Evolutionary conservation across 2,113 vertebrate genomes (phyloP).

Genomic region (Ammodytes dubius): DNA sequence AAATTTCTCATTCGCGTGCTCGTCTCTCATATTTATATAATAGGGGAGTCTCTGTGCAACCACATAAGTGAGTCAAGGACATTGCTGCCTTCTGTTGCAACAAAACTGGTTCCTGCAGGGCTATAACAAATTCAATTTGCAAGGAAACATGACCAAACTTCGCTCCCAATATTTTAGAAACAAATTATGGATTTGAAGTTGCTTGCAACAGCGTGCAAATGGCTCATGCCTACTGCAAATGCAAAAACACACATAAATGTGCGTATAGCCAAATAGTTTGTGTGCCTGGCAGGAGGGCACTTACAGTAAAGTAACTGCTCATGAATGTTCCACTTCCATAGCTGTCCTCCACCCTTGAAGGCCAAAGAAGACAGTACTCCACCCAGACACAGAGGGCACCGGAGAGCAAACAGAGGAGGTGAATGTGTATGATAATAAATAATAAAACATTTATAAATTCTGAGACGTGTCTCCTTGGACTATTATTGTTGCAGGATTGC

Average conservation of each 20-base stretch:
- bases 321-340: constrained; percentile 34
- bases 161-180: neutral
- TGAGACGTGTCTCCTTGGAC: neutral
- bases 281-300: neutral
- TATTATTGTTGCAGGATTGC: neutral
- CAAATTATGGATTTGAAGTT: neutral
- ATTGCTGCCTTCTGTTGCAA: constrained; percentile 31
- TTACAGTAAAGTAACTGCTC: neutral
- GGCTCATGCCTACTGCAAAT: neutral
- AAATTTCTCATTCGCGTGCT: constrained; percentile 38
- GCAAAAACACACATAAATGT: neutral
- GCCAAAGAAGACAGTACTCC: constrained; percentile 67
- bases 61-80: constrained; percentile 52
- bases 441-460: neutral
- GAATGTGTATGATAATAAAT: neutral
- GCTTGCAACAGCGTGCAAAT: neutral
- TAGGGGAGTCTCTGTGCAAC: constrained; percentile 17
- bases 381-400: constrained; percentile 53
- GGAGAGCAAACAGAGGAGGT: constrained; percentile 70
- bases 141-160: neutral
- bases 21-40: constrained; percentile 46
- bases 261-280: neutral
- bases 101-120: constrained; percentile 17
- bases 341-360: constrained; percentile 74
- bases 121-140: neutral